Conservation (phyloP, 2,797 vertebrate species). For the Enteromius fasciolatus region DNA sequence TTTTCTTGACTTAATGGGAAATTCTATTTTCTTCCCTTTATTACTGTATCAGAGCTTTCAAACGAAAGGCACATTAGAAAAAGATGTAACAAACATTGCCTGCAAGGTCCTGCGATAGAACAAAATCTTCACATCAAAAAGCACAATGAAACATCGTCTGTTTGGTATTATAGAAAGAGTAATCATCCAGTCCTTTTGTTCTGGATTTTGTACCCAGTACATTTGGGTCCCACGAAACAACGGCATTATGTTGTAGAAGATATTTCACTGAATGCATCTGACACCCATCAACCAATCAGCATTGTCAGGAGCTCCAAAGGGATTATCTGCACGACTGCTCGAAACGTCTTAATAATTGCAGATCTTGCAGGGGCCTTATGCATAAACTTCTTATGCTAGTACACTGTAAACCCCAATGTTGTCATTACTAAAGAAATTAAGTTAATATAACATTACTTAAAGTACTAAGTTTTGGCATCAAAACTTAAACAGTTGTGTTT, state of each 20-base stretch:
- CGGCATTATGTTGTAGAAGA: not conserved
- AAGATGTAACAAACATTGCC: constrained; percentile 13
- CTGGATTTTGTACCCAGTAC: not conserved
- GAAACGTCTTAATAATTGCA: not conserved
- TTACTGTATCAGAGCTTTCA: not conserved
- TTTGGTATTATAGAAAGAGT: not conserved
- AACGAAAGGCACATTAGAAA: constrained; percentile 7
- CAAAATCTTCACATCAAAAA: constrained; percentile 9
- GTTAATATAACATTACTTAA: too few relatives aligned
- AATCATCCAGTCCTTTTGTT: not conserved
- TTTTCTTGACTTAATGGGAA: constrained; percentile 5
- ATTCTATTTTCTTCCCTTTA: not conserved
- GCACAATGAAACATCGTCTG: not conserved
- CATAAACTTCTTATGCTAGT: not conserved
- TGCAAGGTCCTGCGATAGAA: not conserved
- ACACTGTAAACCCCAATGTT: too few relatives aligned
- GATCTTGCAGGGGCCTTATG: not conserved
- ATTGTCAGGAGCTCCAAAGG: not conserved
- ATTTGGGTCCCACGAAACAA: not conserved
- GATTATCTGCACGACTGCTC: not conserved
- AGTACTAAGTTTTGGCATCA: too few relatives aligned
- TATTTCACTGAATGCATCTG: not conserved
- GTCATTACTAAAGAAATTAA: too few relatives aligned
- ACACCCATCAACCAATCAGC: not conserved
- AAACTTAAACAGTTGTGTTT: too few relatives aligned